Percentiles rank a stretch among this genome's conserved stretches.
These are phyloP conservation scores for Nymphicus hollandicus DNA, from an alignment of 2,113 vertebrate genomes.

Conservation along the genomic window DNA sequence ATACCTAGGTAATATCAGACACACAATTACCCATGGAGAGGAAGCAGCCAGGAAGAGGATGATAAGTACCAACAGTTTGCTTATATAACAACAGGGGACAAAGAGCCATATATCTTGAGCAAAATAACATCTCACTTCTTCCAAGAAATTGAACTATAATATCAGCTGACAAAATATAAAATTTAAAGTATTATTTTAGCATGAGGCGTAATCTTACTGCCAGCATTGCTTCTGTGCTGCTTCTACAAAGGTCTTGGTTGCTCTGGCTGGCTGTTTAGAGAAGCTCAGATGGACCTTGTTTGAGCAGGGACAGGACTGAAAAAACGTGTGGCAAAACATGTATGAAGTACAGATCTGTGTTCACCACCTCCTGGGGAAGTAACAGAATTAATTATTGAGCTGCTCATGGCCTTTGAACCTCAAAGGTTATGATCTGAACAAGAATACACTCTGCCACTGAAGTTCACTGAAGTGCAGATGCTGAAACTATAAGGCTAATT, in stretches of 20 bases:
- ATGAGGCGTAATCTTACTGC: background rate
- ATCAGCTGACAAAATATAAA: conserved; percentile 4
- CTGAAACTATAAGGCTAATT: conserved; percentile 42
- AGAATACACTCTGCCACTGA: conserved; percentile 28
- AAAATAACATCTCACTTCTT: background rate
- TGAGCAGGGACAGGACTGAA: background rate
- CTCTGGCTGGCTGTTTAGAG: background rate
- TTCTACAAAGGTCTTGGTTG: rapidly evolving
- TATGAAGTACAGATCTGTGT: background rate
- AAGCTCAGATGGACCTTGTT: background rate
- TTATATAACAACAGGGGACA: background rate
- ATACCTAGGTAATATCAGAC: background rate
- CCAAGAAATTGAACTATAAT: conserved; percentile 5
- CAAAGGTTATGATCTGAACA: conserved; percentile 37
- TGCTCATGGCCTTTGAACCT: conserved; percentile 51
- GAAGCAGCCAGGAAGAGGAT: background rate
- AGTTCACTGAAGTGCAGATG: conserved; percentile 33
- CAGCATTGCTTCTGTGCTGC: background rate
- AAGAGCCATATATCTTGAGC: background rate
- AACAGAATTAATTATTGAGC: conserved; percentile 41
- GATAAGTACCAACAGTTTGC: conserved; percentile 3
- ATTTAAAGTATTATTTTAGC: background rate
- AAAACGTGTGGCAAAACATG: background rate
- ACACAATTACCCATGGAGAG: background rate
- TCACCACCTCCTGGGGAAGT: background rate